Evolutionary conservation across 2,888 invertebrate species (phyloP).

Genomic region (Timema cristinae): DNA sequence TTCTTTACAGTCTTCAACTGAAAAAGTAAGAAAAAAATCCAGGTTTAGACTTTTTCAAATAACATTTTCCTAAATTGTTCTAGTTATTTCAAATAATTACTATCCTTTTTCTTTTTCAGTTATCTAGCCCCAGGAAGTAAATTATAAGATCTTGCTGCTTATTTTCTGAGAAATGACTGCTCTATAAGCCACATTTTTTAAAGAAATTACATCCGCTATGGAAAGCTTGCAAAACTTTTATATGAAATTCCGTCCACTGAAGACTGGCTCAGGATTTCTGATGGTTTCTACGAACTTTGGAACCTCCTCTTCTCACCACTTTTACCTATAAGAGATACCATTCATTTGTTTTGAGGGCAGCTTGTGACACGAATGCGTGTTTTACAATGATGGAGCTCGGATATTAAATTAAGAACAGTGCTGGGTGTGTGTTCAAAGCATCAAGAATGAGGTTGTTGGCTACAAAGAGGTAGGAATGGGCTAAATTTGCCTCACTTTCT

Average conservation of each 20-base stretch:
- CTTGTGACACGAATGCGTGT: not conserved
- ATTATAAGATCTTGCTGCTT: not conserved
- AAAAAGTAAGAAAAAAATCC: not conserved
- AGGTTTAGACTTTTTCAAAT: not conserved
- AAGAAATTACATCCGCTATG: too few species aligned
- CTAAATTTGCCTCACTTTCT: too few species aligned
- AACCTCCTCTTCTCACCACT: not conserved
- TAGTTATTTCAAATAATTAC: not conserved
- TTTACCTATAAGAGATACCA: too few species aligned
- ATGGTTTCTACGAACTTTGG: constrained; percentile 4
- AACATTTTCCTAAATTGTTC: not conserved
- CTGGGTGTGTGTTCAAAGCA: too few species aligned
- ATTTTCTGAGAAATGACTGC: not conserved
- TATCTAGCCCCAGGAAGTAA: constrained; percentile 6
- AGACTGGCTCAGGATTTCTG: not conserved
- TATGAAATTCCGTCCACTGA: constrained; percentile 4
- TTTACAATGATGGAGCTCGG: not conserved
- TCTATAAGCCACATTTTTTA: not conserved
- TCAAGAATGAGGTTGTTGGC: too few species aligned
- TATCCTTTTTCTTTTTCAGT: not conserved
- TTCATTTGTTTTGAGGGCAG: too few species aligned
- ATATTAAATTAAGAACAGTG: not conserved
- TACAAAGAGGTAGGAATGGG: too few species aligned
- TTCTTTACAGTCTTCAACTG: constrained; percentile 7
- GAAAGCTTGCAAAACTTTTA: not conserved